A percentile compares a stretch with the other conserved stretches of the same genome.
These are phyloP conservation scores for Crenuchus spilurus DNA, from an alignment of 2,797 vertebrate species.

Conservation along the genomic window DNA sequence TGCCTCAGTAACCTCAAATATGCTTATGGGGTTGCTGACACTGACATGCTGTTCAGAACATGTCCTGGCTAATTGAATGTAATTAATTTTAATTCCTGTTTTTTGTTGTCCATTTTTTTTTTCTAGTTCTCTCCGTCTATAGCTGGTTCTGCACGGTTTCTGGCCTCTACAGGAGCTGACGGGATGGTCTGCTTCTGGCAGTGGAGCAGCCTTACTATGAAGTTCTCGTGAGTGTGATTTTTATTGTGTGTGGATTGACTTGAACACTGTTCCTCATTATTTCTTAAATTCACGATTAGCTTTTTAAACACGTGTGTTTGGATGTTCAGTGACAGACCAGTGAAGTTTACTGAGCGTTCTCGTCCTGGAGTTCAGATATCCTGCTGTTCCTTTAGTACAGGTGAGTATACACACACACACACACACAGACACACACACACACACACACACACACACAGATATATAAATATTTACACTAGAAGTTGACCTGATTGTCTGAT, in stretches of 20 bases:
- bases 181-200: constrained; percentile 99
- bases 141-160: constrained; percentile 88
- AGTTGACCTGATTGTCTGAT: too few species aligned
- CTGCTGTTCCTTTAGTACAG: constrained; percentile 95
- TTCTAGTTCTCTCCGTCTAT: constrained; percentile 91
- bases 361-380: constrained; percentile 96
- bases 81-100: not conserved
- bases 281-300: too few species aligned
- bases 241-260: not conserved
- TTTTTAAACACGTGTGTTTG: constrained; percentile 3
- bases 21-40: too few species aligned
- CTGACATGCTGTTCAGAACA: too few species aligned
- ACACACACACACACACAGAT: too few species aligned
- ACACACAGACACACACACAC: not conserved
- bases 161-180: constrained; percentile 96
- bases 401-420: constrained; percentile 69
- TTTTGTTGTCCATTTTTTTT: not conserved
- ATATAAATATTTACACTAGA: too few species aligned
- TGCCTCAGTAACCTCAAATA: too few species aligned
- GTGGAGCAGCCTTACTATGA: constrained; percentile 91
- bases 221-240: constrained; percentile 85
- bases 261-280: not conserved
- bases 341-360: constrained; percentile 95
- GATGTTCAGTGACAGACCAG: constrained; percentile 83
- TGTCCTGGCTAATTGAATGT: too few species aligned